These are phyloP conservation scores for Lasioglossum oenotherae DNA, from an alignment of 2,888 invertebrate genomes.

Conservation along the genomic window DNA sequence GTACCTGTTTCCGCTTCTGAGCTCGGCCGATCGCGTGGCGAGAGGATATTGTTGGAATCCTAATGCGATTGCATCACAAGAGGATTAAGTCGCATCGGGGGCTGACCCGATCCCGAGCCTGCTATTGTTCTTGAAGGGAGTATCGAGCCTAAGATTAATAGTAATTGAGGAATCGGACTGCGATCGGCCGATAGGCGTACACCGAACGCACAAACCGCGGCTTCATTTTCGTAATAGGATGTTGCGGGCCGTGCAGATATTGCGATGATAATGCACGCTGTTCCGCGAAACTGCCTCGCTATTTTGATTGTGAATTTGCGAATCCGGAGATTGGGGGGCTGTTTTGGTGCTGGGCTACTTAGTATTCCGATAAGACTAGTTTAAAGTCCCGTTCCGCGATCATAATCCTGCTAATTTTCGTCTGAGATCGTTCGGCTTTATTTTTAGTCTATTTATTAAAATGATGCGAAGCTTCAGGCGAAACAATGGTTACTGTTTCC, in stretches of 20 bases:
- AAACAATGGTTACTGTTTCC: background rate
- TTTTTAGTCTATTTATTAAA: background rate
- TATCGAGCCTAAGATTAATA: constrained; percentile 42
- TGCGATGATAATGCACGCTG: constrained; percentile 8
- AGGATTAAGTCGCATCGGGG: constrained; percentile 58
- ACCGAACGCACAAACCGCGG: background rate
- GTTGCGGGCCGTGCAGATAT: constrained; percentile 18
- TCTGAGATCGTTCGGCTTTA: no score
- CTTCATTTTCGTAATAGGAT: constrained; percentile 45
- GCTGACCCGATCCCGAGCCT: background rate
- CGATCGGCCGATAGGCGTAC: background rate
- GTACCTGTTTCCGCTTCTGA: constrained; percentile 19
- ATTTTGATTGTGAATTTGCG: constrained; percentile 12
- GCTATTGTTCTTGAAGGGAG: constrained; percentile 39
- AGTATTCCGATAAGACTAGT: no score
- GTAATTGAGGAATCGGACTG: constrained; percentile 44
- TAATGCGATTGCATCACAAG: constrained; percentile 66
- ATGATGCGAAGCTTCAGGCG: background rate
- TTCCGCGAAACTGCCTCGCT: background rate
- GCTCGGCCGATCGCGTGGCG: constrained; percentile 34
- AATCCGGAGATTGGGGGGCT: background rate
- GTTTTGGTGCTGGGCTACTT: background rate
- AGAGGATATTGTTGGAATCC: constrained; percentile 45
- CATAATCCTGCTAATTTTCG: no score
- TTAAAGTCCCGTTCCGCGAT: no score